phyloP scores from a whole-genome alignment of 2,888 invertebrate species.

The Drosophila paranaensis region DNA sequence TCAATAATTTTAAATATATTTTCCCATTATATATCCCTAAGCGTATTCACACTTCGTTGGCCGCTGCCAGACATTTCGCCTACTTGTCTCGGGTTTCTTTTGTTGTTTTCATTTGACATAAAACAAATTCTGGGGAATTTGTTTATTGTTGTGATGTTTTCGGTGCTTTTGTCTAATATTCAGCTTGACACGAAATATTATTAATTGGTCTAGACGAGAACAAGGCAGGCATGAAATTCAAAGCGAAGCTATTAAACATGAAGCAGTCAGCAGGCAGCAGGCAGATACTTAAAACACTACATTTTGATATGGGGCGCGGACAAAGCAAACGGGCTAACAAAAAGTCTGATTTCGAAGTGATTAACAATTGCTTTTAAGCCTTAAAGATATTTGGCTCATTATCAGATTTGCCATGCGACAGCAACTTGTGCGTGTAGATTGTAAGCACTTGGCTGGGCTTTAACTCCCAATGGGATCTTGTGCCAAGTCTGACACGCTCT shows the following conservation, averaged over 20 bases:
- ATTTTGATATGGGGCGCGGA: background rate
- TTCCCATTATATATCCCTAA: background rate
- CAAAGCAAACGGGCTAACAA: conserved; percentile 6
- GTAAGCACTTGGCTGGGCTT: conserved; percentile 1
- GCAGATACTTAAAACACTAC: conserved; percentile 27
- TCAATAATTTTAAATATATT: background rate
- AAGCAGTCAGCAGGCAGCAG: background rate
- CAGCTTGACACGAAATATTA: conserved; percentile 73
- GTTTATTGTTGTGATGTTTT: conserved; percentile 51
- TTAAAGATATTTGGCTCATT: conserved; percentile 6
- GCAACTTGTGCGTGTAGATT: background rate
- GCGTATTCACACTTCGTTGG: conserved; percentile 5
- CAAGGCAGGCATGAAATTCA: conserved; percentile 33
- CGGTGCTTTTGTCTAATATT: conserved; percentile 53
- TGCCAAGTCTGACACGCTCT: conserved; percentile 33
- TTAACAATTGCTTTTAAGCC: conserved; percentile 2
- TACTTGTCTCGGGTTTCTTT: background rate
- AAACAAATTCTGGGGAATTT: conserved; percentile 42
- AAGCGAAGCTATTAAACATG: conserved; percentile 31
- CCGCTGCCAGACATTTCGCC: background rate
- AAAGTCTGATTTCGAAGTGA: background rate
- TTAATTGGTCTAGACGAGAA: conserved; percentile 72
- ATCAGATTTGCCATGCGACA: background rate
- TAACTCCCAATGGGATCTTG: conserved; percentile 14
- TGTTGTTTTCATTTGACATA: conserved; percentile 14